These are phyloP conservation scores for Masticophis lateralis DNA, from an alignment of 2,797 vertebrate species.

Conservation along the genomic window DNA sequence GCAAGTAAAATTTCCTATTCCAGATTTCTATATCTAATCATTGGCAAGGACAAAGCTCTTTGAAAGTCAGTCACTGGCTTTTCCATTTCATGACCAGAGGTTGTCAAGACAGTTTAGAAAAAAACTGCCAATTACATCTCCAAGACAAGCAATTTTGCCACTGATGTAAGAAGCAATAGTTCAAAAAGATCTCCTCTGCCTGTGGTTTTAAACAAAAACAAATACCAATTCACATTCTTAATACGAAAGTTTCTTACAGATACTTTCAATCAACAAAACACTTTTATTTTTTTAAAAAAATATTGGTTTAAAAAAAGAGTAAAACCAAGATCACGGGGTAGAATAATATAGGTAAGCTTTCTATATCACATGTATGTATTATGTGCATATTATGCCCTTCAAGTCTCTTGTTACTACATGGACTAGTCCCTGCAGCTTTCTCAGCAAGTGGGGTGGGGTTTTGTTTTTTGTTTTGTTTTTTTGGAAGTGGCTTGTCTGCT, in stretches of 20 bases:
- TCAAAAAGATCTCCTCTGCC: neutral
- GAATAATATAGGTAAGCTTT: neutral
- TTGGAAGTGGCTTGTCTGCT: neutral
- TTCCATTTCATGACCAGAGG: conserved; percentile 57
- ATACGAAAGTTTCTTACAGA: conserved; percentile 40
- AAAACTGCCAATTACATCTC: conserved; percentile 60
- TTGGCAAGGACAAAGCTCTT: conserved; percentile 47
- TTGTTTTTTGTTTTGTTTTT: neutral
- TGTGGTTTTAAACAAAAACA: neutral
- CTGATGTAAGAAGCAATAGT: conserved; percentile 14
- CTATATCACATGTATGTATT: neutral
- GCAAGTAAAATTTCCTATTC: conserved; percentile 32
- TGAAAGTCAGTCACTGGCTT: conserved; percentile 40
- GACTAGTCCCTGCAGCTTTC: neutral
- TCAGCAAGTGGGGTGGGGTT: neutral
- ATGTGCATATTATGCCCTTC: neutral
- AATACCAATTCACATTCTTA: neutral
- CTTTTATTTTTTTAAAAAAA: neutral
- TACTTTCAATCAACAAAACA: conserved; percentile 9
- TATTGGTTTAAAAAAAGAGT: neutral
- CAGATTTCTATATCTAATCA: conserved; percentile 43
- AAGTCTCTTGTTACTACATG: neutral
- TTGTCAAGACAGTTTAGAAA: conserved; percentile 65
- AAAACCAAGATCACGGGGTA: neutral
- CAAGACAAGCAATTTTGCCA: conserved; percentile 30